Percentiles rank a stretch among this genome's conserved stretches.
Evolutionary conservation across 2,888 invertebrate species (phyloP).

Genomic region (Eupithecia centaureata): DNA sequence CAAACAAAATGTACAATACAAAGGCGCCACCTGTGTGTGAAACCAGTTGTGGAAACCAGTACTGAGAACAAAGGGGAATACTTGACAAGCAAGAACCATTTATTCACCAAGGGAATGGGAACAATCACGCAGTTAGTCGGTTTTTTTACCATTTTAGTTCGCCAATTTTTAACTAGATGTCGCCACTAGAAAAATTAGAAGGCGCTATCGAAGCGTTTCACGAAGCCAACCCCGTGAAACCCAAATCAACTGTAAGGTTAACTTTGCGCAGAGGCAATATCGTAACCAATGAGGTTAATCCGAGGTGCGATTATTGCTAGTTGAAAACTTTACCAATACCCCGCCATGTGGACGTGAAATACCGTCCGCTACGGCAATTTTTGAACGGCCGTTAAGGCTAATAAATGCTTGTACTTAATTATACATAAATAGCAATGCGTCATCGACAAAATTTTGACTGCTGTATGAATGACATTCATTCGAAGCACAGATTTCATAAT

Average conservation of each 20-base stretch:
- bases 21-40: not conserved
- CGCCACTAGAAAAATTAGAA: conserved; percentile 2
- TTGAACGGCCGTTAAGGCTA: conserved; percentile 68
- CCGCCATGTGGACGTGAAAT: conserved; percentile 80
- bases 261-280: conserved; percentile 97
- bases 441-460: no score
- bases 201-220: conserved; percentile 2
- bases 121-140: not conserved
- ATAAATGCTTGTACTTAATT: not conserved
- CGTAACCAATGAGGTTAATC: conserved; percentile 96
- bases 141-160: not conserved
- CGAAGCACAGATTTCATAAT: no score
- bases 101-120: not conserved
- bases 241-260: conserved; percentile 57
- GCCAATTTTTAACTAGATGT: not conserved
- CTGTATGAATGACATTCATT: no score
- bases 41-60: not conserved
- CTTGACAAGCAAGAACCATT: not conserved
- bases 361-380: conserved; percentile 80
- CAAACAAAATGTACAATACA: no score
- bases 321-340: conserved; percentile 92
- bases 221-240: not conserved
- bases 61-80: not conserved
- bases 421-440: no score
- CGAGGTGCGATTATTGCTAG: conserved; percentile 96